A percentile compares a stretch with the other conserved stretches of the same genome.
Conservation (phyloP, 2,113 vertebrate species). For the Channa argus region DNA sequence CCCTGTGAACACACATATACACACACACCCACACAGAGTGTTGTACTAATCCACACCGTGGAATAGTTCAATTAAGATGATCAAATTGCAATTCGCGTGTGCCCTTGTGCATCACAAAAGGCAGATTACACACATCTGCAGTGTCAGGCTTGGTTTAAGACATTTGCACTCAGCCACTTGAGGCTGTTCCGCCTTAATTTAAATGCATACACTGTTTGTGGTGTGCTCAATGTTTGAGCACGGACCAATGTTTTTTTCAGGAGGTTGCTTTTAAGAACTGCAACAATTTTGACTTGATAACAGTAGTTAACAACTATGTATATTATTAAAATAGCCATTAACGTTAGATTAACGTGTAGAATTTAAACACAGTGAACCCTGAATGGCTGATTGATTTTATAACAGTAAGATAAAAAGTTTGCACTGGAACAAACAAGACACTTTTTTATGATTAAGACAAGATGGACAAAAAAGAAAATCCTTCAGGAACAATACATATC, state of each 20-base stretch:
- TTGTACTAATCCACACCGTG: constrained; percentile 13
- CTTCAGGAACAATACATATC: not conserved
- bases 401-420: no score
- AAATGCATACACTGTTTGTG: not conserved
- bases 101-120: constrained; percentile 49
- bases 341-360: not conserved
- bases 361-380: not conserved
- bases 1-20: constrained; percentile 25
- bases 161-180: constrained; percentile 18
- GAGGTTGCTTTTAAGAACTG: not conserved
- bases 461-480: not conserved
- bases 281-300: not conserved
- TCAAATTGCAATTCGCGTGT: constrained; percentile 46
- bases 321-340: no score
- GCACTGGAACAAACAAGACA: no score
- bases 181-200: not conserved
- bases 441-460: no score
- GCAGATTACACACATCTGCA: constrained; percentile 38
- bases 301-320: no score
- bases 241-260: not conserved
- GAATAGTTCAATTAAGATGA: constrained; percentile 62
- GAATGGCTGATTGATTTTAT: not conserved
- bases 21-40: constrained; percentile 2
- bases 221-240: not conserved
- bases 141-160: constrained; percentile 8